These are phyloP conservation scores for Catajapyx aquilonaris DNA, from an alignment of 1,140 invertebrate genomes.

Conservation along the genomic window DNA sequence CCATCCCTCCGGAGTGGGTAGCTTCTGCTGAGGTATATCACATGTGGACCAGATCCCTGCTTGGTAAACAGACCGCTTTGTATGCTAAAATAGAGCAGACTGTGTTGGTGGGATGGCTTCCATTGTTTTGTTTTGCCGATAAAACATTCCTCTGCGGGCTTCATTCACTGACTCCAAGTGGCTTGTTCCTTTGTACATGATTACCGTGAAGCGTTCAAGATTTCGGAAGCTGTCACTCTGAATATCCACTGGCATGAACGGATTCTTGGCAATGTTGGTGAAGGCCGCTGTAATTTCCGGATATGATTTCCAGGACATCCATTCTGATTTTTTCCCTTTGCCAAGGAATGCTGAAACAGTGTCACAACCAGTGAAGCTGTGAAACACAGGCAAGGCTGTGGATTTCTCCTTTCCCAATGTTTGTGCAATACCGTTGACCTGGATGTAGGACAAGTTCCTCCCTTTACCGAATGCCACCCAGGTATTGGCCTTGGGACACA, in stretches of 20 bases:
- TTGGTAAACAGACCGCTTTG: not conserved
- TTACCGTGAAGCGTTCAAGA: not conserved
- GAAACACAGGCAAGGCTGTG: slow-evolving; percentile 7
- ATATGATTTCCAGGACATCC: slow-evolving; percentile 12
- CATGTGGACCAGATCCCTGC: not conserved
- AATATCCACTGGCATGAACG: not conserved
- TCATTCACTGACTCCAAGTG: not conserved
- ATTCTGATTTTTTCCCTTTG: slow-evolving; percentile 12
- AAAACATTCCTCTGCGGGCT: not conserved
- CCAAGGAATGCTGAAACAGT: slow-evolving; percentile 11
- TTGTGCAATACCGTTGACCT: slow-evolving; percentile 1
- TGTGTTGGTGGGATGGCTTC: not conserved
- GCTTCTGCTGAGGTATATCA: not conserved
- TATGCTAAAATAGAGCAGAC: not conserved
- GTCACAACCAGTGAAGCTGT: slow-evolving; percentile 13
- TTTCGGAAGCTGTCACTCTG: not conserved
- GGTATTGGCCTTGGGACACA: not conserved
- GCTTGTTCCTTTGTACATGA: not conserved
- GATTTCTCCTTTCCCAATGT: not conserved
- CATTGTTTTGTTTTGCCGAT: not conserved
- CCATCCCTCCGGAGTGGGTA: not conserved
- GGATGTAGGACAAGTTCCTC: slow-evolving; percentile 4
- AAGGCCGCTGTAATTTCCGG: slow-evolving; percentile 10
- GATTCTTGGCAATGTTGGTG: not conserved
- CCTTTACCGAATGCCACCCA: slow-evolving; percentile 9